Conservation (phyloP, 2,888 invertebrate genomes). For the Cataglyphis altisquamis region DNA sequence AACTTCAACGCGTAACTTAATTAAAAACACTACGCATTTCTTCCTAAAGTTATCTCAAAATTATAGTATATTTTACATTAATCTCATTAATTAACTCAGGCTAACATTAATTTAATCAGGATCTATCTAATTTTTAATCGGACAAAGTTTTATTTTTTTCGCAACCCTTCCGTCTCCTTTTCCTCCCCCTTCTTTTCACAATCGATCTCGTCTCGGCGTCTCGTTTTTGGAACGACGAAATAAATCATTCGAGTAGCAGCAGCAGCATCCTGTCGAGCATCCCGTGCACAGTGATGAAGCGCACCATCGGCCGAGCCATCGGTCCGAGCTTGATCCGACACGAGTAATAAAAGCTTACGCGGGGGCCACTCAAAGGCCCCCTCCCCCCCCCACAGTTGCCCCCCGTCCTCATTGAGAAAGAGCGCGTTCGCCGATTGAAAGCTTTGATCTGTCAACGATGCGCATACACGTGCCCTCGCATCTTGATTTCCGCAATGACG, state of each 20-base stretch:
- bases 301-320: not conserved
- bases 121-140: not conserved
- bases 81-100: slow-evolving; percentile 15
- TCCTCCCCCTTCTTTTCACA: too few relatives aligned
- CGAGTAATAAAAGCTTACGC: slow-evolving; percentile 48
- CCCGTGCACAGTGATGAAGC: slow-evolving; percentile 3
- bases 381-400: not conserved
- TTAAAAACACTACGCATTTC: slow-evolving; percentile 3
- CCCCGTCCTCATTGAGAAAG: not conserved
- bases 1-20: slow-evolving; percentile 1
- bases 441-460: slow-evolving; percentile 39
- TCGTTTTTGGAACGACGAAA: not conserved
- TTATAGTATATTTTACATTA: slow-evolving; percentile 1
- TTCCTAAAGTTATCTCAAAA: not conserved
- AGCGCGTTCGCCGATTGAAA: slow-evolving; percentile 18
- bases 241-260: not conserved
- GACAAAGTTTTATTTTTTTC: too few relatives aligned
- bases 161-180: too few relatives aligned
- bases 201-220: slow-evolving; percentile 10
- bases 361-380: slow-evolving; percentile 29
- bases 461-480: slow-evolving; percentile 19
- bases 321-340: not conserved
- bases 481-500: slow-evolving; percentile 39
- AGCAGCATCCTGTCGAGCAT: not conserved
- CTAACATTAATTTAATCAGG: not conserved